Percentiles rank a stretch among this genome's conserved stretches.
These are phyloP conservation scores for Fregetta grallaria DNA, from an alignment of 2,113 vertebrate species.

Conservation along the genomic window DNA sequence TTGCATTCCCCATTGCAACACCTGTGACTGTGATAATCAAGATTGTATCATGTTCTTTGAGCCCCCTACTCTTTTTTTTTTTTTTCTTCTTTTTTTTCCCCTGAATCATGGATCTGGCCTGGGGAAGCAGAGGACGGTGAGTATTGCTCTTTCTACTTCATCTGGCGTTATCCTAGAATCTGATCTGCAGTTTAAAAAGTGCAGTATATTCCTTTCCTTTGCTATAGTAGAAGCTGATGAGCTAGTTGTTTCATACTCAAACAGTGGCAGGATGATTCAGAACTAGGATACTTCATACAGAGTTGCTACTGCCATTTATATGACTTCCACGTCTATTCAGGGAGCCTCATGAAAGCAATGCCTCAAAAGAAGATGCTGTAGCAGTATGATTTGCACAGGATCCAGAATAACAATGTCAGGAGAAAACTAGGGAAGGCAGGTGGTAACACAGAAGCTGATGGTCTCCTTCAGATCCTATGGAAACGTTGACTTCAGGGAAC, in stretches of 20 bases:
- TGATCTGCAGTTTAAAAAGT: background rate
- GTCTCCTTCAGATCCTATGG: background rate
- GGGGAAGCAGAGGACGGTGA: background rate
- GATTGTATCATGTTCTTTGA: background rate
- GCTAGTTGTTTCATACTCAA: background rate
- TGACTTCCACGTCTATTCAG: background rate
- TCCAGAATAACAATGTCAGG: background rate
- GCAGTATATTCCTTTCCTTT: background rate
- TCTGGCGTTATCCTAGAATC: background rate
- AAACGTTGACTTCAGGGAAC: background rate
- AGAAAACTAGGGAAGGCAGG: background rate
- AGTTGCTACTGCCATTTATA: background rate
- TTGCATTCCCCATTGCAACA: background rate
- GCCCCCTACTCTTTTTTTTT: rapidly evolving
- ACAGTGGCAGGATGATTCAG: background rate
- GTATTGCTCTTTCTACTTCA: background rate
- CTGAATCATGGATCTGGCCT: background rate
- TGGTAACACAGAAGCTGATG: background rate
- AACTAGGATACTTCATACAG: background rate
- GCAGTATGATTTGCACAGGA: background rate
- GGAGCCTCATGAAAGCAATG: background rate
- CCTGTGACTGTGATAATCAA: background rate
- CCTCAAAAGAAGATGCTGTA: background rate
- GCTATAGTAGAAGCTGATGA: background rate
- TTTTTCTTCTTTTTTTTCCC: rapidly evolving